Base-by-base conservation (phyloP, 1,140 invertebrate species). In the Ridgeia piscesae region DNA sequence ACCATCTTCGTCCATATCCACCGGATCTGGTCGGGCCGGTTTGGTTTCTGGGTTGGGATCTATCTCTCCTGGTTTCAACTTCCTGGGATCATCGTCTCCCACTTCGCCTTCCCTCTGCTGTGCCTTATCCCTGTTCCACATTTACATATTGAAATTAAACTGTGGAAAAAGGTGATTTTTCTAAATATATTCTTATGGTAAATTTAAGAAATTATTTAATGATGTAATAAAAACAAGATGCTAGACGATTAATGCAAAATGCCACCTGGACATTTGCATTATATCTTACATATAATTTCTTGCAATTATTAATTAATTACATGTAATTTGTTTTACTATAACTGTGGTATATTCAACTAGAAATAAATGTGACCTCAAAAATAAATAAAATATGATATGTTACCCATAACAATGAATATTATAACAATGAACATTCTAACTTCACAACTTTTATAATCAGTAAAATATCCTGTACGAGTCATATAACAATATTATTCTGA, bases 1-100 rank as follows among this genome's bases (percentile, higher is more conserved):
- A 98, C 98, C 99, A 97, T 99, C 99, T 97, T 99, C 99, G 96
- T 99, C 99, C 99, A 99, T 99, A 95, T 99, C 99, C 94, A 99
- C 99, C n/a, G 99, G 99, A 97, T 99, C 99, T 31, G 99, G 99
- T 92, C 99, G 97, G 0, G 99, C 99, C 35, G 99, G 99, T 96
- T 99, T 99, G 27, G 99, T 99, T 96, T 99, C 99, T 34, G 99
- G 99, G 96, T 99, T 99, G 0, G 99, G 99, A 96, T 99, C 99
- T 95, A 99, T 99, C 97, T 99, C 99, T 91, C 99, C 99, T 1
- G 99, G 99, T 95, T 99, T 99, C 0, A 99, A 96, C 95, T 99
- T 99, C 33, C 99, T 97, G 0, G 99, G 99, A 96, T 99, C 99
- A 94, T 97, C 97, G 96, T 99, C 98, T 91, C 97, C 97, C 92